Percentiles rank a stretch among this genome's conserved stretches.
phyloP scores from a whole-genome alignment of 2,797 vertebrate species.

The Bryconaethiops microstoma region DNA sequence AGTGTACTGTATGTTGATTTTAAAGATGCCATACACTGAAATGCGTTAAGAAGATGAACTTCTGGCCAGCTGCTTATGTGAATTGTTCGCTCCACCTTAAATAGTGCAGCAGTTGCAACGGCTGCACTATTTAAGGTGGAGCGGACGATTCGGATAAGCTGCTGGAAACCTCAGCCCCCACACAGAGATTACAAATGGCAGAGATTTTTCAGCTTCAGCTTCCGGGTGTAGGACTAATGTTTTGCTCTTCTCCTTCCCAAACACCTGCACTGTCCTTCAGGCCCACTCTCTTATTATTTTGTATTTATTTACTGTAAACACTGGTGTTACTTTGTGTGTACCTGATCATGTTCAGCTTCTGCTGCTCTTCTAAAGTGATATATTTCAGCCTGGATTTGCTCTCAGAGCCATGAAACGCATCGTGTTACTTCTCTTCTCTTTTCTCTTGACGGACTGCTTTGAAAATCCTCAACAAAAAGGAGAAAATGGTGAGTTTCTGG shows the following conservation, averaged over 20 bases:
- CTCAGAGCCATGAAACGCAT: conserved; percentile 51
- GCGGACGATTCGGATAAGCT: background rate
- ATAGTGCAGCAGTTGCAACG: background rate
- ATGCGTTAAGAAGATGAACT: no score
- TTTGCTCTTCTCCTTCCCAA: conserved; percentile 9
- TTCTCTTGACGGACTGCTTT: conserved; percentile 41
- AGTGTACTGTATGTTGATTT: no score
- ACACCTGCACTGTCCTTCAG: background rate
- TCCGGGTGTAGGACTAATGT: conserved; percentile 57
- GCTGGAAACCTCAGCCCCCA: background rate
- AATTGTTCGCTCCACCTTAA: background rate
- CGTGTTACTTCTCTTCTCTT: conserved; percentile 44
- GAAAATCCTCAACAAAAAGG: conserved; percentile 17
- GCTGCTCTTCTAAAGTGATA: conserved; percentile 14
- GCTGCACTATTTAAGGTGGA: background rate
- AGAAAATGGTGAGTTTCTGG: conserved; percentile 57
- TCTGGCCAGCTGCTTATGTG: background rate
- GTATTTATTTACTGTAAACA: no score
- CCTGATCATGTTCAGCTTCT: conserved; percentile 25
- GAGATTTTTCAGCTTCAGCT: conserved; percentile 39
- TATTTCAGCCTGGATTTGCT: background rate
- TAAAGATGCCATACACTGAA: no score
- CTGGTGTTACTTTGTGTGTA: conserved; percentile 6
- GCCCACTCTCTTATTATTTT: no score
- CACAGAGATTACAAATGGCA: no score